Evolutionary conservation across 2,797 vertebrate species (phyloP).

Genomic region (Macrochelys suwanniensis): DNA sequence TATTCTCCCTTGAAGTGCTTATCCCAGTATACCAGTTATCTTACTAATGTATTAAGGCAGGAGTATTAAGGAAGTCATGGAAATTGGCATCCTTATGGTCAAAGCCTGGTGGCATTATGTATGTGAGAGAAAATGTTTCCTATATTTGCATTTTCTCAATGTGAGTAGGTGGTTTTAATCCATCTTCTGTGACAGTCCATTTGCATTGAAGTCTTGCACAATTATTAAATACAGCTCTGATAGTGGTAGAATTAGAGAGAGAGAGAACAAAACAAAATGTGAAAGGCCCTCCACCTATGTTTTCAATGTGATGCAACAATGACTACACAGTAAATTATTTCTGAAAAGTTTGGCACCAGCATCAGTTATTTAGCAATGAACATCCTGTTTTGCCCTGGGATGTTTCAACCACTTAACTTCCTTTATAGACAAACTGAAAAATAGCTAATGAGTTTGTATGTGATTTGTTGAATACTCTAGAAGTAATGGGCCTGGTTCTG

Average conservation of each 20-base stretch:
- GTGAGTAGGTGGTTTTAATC: neutral
- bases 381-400: conserved; percentile 31
- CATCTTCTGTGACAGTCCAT: neutral
- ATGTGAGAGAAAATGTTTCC: neutral
- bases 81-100: neutral
- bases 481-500: neutral
- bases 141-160: neutral
- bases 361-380: neutral
- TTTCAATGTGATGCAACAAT: neutral
- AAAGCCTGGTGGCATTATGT: accelerated
- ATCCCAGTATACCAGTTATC: neutral
- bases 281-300: neutral
- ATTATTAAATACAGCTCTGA: neutral
- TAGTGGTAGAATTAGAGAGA: neutral
- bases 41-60: neutral
- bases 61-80: neutral
- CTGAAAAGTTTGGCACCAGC: neutral
- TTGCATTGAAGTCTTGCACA: neutral
- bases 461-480: neutral
- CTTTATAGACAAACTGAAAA: conserved; percentile 11
- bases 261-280: neutral
- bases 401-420: neutral
- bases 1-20: neutral
- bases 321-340: neutral
- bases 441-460: neutral